phyloP scores from a whole-genome alignment of 1,140 invertebrate species.

The Camponotus vicinus region DNA sequence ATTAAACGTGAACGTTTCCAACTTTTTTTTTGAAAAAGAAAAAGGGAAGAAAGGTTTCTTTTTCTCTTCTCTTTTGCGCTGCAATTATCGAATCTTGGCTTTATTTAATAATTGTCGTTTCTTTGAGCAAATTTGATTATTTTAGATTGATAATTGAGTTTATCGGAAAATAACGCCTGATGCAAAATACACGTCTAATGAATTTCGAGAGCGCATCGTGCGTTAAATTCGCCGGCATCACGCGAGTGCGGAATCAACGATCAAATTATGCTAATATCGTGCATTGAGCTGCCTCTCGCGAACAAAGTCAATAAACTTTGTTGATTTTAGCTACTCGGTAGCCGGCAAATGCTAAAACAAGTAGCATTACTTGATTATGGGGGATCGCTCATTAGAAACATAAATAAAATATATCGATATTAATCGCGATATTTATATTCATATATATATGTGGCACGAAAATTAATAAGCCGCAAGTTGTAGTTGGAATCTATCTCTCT shows the following conservation, averaged over 20 bases:
- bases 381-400: neutral
- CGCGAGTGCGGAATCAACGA: constrained; percentile 36
- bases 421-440: constrained; percentile 17
- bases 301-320: constrained; percentile 45
- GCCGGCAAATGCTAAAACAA: neutral
- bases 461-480: constrained; percentile 1
- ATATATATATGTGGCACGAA: neutral
- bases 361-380: constrained; percentile 1
- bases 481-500: neutral
- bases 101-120: no score
- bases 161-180: constrained; percentile 26
- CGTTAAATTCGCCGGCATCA: constrained; percentile 22
- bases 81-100: no score
- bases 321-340: constrained; percentile 37
- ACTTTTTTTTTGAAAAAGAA: no score
- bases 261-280: constrained; percentile 46
- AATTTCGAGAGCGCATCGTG: constrained; percentile 16
- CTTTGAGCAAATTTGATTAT: no score
- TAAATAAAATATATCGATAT: constrained; percentile 6
- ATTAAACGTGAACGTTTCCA: no score
- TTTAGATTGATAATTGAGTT: neutral
- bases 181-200: neutral
- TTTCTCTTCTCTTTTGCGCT: no score
- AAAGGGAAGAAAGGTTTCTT: no score
- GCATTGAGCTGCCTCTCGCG: constrained; percentile 17